phyloP scores from a whole-genome alignment of 2,888 invertebrate genomes.

The Pseudeuparius sepicola region DNA sequence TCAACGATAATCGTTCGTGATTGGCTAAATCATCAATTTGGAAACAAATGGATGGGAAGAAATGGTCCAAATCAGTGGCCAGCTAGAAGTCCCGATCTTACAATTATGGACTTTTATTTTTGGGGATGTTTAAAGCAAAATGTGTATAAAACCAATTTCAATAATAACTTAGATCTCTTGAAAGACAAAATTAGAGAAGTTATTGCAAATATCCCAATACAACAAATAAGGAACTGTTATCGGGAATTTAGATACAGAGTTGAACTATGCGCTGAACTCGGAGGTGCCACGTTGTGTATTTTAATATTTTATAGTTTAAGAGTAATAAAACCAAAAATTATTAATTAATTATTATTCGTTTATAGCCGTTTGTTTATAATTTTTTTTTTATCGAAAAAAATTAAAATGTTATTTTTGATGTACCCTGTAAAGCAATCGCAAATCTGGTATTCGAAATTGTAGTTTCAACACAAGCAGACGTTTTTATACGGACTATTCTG shows the following conservation, averaged over 20 bases:
- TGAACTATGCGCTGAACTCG: slow-evolving; percentile 3
- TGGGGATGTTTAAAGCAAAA: slow-evolving; percentile 2
- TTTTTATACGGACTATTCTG: too few relatives aligned
- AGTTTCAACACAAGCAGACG: too few relatives aligned
- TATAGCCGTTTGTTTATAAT: slow-evolving; percentile 1
- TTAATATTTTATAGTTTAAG: neutral
- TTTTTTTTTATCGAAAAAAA: neutral
- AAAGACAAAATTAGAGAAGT: too few relatives aligned
- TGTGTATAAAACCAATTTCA: slow-evolving; percentile 3
- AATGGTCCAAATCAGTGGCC: slow-evolving; percentile 10
- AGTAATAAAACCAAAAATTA: too few relatives aligned
- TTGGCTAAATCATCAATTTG: slow-evolving; percentile 10
- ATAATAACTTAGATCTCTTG: too few relatives aligned
- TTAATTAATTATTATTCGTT: neutral
- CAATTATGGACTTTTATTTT: slow-evolving; percentile 2
- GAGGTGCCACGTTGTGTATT: neutral
- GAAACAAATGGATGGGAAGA: slow-evolving; percentile 11
- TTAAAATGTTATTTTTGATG: neutral
- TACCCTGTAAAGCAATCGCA: slow-evolving; percentile 1
- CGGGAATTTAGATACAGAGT: slow-evolving; percentile 2
- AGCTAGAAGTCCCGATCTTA: slow-evolving; percentile 8
- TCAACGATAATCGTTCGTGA: slow-evolving; percentile 10
- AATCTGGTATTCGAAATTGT: slow-evolving; percentile 1
- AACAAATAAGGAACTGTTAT: too few relatives aligned
- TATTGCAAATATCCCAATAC: too few relatives aligned